These are phyloP conservation scores for Thera britannica DNA, from an alignment of 2,888 invertebrate species.

Conservation along the genomic window DNA sequence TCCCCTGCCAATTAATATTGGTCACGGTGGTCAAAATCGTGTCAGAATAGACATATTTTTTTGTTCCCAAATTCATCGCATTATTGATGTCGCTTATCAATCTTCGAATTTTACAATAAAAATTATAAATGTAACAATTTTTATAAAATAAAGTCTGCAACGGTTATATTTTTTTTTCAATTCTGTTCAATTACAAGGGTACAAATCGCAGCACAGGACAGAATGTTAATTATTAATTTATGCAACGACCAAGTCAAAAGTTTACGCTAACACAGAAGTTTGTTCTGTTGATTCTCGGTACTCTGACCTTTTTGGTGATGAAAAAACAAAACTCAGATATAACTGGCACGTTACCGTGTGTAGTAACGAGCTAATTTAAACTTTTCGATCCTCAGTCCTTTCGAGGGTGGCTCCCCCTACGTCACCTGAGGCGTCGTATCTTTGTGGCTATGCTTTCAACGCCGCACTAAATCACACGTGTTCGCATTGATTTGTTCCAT, in stretches of 20 bases:
- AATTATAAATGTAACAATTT: constrained; percentile 14
- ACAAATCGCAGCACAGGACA: constrained; percentile 17
- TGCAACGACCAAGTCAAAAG: constrained; percentile 63
- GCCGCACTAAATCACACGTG: constrained; percentile 57
- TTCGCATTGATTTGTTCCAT: constrained; percentile 40
- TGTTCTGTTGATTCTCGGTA: constrained; percentile 49
- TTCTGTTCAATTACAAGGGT: constrained; percentile 9
- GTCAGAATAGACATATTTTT: constrained; percentile 74
- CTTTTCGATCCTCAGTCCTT: constrained; percentile 77
- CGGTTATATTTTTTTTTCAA: constrained; percentile 1
- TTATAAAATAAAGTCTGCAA: background rate
- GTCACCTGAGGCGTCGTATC: constrained; percentile 77
- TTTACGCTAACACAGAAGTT: constrained; percentile 71
- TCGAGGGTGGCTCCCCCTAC: constrained; percentile 65
- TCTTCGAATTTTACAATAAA: constrained; percentile 16
- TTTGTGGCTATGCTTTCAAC: constrained; percentile 70
- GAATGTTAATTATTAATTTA: constrained; percentile 75
- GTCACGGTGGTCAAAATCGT: constrained; percentile 77
- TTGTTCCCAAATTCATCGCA: constrained; percentile 40
- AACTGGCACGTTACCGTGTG: constrained; percentile 75
- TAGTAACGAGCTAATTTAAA: constrained; percentile 85
- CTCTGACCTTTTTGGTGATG: constrained; percentile 68
- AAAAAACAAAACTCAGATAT: constrained; percentile 78
- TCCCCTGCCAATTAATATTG: constrained; percentile 83
- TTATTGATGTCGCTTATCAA: constrained; percentile 34